Base-by-base conservation (phyloP, 1,140 invertebrate genomes). In the Mamestra configurata region DNA sequence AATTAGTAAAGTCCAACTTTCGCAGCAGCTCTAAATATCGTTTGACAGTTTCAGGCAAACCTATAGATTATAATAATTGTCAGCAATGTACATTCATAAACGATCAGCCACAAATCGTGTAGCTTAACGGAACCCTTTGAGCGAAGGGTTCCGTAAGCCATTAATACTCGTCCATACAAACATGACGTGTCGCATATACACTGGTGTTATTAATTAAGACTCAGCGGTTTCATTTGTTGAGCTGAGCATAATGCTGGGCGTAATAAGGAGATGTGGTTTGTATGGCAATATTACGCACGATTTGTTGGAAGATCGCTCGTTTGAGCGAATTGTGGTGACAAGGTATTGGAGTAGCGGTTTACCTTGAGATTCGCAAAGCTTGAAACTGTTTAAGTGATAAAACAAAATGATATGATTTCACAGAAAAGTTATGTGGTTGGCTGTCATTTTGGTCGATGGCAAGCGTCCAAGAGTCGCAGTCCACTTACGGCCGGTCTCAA, bases 271-370 rank as follows among this genome's bases (percentile, higher is more conserved):
- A 20, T 49, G 40, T n/a, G 66, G 66, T 70, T 46, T 13, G 10
- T 46, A 1, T 15, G n/a, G 40, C 40, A 20, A 70, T 70, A 70
- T 70, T 49, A 70, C 40, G 66, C 66, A 49, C 40, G 20, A 68
- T 68, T 68, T 43, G 4, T 4, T 3, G 4, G 37, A 40, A 18
- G 40, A 70, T 70, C 40, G 24, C 20, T 66, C 8, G 22, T 66
- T 66, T 66, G 31, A 37, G 61, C 35, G 61, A 66, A 66, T 66
- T 66, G 61, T 66, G 61, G 61, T 40, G 18, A 40, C 61, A 11
- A 59, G 13, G 11, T 66, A 66, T 66, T 37, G 40, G n/a, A 40
- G 20, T 46, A n/a, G 40, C 22, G 40, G 40, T 46, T 66, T 20
- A 66, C 61, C 35, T 40, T 66, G 61, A 66, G n/a, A 22, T 1